Base-by-base conservation (phyloP, 2,888 invertebrate species). In the Scaptomyza flava region DNA sequence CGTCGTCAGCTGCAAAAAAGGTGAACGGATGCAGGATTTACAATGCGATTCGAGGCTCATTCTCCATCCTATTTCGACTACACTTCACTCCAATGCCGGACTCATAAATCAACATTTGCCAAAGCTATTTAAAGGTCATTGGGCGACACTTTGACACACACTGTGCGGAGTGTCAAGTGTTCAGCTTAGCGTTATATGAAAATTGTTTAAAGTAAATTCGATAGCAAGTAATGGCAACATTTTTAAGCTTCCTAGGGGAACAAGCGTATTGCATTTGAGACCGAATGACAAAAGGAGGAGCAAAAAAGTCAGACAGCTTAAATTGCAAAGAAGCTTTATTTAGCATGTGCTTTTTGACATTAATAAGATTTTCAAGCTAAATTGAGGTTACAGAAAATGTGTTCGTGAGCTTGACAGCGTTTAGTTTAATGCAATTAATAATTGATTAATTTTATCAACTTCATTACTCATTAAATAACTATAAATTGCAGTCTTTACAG, bases 91-190 rank as follows among this genome's bases (percentile, higher is more conserved):
- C 17, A 38, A 34, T 1, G 36, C 47, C 17, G 33, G 14, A 42
- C 67, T 61, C 54, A 66, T 79, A 88, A 81, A 82, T 88, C 83
- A 83, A 83, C 87, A 85, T 69, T 82, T 72, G 67, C 64, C 65
- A 58, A 68, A 54, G 75, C 72, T 63, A 70, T 75, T 84, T 71
- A 71, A 79, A 72, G 69, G 56, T 59, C 58, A 66, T 63, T 69
- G 61, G 64, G 58, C 48, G 38, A 56, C 62, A 61, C 48, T 51
- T 81, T 65, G 68, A 62, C 65, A 52, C 65, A 46, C 58, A 3
- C 3, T 14, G 38, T 14, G 41, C 17, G 17, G 41, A 56, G 33
- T 68, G 31, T 33, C 38, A 47, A 75, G 46, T 42, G 54, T 34
- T 41, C 8, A 43, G 36, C 45, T 46, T 11, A 46, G 36, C 46